Evolutionary conservation across 2,888 invertebrate genomes (phyloP).

Genomic region (Blastobasis lacticolella): DNA sequence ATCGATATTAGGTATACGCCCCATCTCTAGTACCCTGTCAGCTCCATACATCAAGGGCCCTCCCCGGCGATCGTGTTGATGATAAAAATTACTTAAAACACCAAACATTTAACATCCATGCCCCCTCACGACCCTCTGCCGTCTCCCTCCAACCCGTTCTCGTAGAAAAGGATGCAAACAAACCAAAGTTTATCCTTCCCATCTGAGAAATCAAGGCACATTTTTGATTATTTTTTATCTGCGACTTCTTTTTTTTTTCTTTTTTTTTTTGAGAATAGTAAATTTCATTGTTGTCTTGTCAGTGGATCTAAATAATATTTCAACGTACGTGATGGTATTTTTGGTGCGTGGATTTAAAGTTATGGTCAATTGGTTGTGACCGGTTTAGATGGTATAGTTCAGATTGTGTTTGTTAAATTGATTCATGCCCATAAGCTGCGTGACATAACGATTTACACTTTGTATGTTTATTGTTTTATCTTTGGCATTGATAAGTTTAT

Average conservation of each 20-base stretch:
- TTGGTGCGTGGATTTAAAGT: slow-evolving; percentile 39
- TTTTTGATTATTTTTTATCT: slow-evolving; percentile 12
- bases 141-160: slow-evolving; percentile 21
- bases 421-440: slow-evolving; percentile 12
- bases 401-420: slow-evolving; percentile 36
- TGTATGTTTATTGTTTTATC: no score
- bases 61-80: slow-evolving; percentile 67
- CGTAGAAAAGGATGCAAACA: slow-evolving; percentile 20
- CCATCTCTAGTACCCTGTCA: slow-evolving; percentile 52
- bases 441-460: no score
- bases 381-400: slow-evolving; percentile 23
- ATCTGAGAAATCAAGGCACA: slow-evolving; percentile 22
- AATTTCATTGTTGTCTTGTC: slow-evolving; percentile 53
- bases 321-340: slow-evolving; percentile 54
- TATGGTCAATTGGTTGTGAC: slow-evolving; percentile 48
- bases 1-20: background rate
- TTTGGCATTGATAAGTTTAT: no score
- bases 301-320: slow-evolving; percentile 45
- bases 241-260: no score
- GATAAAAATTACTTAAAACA: slow-evolving; percentile 74
- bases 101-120: slow-evolving; percentile 65
- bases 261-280: slow-evolving; percentile 27
- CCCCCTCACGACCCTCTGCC: slow-evolving; percentile 38
- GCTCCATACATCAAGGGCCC: slow-evolving; percentile 63
- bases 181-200: slow-evolving; percentile 29